phyloP scores from a whole-genome alignment of 2,888 invertebrate species.

The Stenurella melanura region DNA sequence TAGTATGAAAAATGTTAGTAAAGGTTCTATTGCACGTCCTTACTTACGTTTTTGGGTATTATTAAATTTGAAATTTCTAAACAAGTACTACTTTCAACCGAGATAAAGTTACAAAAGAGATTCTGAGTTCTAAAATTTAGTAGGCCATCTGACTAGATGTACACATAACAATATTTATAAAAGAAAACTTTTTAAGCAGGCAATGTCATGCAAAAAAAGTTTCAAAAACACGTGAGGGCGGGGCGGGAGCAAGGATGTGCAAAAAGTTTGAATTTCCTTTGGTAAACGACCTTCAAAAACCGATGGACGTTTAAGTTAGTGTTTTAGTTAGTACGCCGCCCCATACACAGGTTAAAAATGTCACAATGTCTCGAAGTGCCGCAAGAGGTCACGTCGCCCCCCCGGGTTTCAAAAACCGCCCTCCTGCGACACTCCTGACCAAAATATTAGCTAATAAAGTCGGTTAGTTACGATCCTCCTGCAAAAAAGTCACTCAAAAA shows the following conservation, averaged over 20 bases:
- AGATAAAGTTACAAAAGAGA: not conserved
- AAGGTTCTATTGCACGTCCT: conserved; percentile 27
- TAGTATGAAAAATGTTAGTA: not conserved
- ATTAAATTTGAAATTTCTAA: not conserved
- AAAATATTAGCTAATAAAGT: conserved; percentile 67
- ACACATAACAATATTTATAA: conserved; percentile 70
- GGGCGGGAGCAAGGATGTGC: conserved; percentile 82
- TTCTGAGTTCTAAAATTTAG: not conserved
- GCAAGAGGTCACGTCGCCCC: conserved; percentile 71
- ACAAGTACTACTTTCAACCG: not conserved
- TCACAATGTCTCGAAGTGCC: conserved; percentile 81
- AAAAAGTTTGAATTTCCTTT: conserved; percentile 72
- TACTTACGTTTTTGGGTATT: not conserved
- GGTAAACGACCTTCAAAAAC: conserved; percentile 84
- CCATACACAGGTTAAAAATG: conserved; percentile 92
- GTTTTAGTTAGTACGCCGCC: conserved; percentile 82
- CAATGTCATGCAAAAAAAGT: conserved; percentile 80
- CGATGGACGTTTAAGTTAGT: conserved; percentile 77
- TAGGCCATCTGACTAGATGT: conserved; percentile 52
- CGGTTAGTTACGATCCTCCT: conserved; percentile 66
- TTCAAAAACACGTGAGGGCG: conserved; percentile 74
- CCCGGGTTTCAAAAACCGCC: conserved; percentile 73
- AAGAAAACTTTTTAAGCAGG: conserved; percentile 81
- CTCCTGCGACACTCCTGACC: conserved; percentile 72
- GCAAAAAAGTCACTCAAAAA: conserved; percentile 73